Evolutionary conservation across 2,797 vertebrate genomes (phyloP).

Genomic region (Orientallactaga sibirica): DNA sequence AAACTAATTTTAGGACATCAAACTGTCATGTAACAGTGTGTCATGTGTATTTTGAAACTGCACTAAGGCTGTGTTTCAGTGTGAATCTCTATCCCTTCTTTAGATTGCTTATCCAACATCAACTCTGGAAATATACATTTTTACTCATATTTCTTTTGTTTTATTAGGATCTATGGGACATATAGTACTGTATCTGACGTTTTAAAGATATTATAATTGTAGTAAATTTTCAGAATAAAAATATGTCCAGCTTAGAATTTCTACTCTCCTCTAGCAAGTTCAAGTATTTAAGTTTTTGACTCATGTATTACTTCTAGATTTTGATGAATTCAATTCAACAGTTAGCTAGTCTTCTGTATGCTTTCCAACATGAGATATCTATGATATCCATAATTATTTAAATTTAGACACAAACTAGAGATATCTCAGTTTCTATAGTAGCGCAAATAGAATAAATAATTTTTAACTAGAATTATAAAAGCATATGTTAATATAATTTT

Average conservation of each 20-base stretch:
- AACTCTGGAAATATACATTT: background rate
- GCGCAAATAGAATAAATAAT: background rate
- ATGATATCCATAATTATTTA: constrained; percentile 9
- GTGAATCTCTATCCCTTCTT: background rate
- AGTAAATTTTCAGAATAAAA: constrained; percentile 47
- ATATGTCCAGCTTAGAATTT: background rate
- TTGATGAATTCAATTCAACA: background rate
- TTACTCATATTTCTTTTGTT: constrained; percentile 21
- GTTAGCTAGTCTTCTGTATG: background rate
- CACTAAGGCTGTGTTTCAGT: background rate
- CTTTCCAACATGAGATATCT: constrained; percentile 25
- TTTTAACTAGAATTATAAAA: constrained; percentile 23
- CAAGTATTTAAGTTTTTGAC: constrained; percentile 50
- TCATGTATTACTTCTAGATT: constrained; percentile 32
- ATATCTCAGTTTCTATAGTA: background rate
- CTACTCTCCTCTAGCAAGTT: background rate
- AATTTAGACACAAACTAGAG: background rate
- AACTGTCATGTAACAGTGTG: background rate
- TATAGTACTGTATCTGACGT: background rate
- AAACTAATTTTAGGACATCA: constrained; percentile 50
- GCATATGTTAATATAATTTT: background rate
- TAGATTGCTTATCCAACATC: background rate
- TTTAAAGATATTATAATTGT: constrained; percentile 31
- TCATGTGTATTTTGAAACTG: background rate
- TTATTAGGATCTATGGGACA: background rate